Conservation (phyloP, 1,140 invertebrate species). For the Nephotettix cincticeps region DNA sequence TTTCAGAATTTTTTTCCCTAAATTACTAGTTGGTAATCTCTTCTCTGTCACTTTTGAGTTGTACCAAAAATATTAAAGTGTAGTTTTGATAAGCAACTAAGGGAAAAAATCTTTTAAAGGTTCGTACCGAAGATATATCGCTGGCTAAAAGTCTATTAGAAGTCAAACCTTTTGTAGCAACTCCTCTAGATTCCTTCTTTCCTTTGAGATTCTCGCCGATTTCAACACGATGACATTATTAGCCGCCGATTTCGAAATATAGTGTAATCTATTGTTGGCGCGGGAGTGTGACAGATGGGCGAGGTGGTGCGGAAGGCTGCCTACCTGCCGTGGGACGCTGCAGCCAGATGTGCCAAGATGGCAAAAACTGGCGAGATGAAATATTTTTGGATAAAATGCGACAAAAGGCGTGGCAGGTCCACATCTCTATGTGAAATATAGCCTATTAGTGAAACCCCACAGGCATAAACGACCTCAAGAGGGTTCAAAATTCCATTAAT, state of each 20-base stretch:
- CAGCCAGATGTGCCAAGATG: neutral
- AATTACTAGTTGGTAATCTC: no score
- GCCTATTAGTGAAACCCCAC: neutral
- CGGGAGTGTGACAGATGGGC: neutral
- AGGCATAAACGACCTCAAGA: neutral
- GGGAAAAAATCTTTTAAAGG: no score
- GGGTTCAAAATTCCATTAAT: no score
- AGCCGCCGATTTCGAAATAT: conserved; percentile 9
- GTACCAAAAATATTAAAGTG: no score
- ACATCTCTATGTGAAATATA: conserved; percentile 11
- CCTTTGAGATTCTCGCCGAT: no score
- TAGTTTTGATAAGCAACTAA: no score
- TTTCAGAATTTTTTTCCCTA: no score
- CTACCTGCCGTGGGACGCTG: neutral
- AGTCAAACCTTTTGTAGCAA: no score
- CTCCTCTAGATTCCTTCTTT: no score
- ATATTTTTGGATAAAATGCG: neutral
- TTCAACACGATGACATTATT: conserved; percentile 2
- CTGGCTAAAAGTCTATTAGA: no score
- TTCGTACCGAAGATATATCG: no score
- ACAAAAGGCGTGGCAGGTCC: neutral
- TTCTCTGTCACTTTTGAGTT: no score
- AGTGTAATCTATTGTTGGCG: neutral
- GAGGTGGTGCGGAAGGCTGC: neutral
- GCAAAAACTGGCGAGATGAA: conserved; percentile 16